Base-by-base conservation (phyloP, 2,797 vertebrate species). In the Neosalanx taihuensis region DNA sequence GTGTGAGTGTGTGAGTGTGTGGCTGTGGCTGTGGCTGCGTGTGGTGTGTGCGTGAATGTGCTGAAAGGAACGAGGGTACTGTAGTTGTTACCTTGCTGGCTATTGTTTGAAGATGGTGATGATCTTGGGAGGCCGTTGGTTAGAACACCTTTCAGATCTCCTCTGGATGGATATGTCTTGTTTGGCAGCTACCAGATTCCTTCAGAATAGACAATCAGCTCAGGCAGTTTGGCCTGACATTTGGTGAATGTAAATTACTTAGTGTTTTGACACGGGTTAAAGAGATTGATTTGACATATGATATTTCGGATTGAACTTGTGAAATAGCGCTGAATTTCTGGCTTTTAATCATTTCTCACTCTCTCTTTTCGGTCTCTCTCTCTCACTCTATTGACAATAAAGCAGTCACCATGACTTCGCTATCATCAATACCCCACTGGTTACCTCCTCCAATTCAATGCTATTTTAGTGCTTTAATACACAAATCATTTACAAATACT, bases 401-500 rank as follows among this genome's bases (percentile, higher is more conserved):
- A 79, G 70, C 70, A 53, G 72, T 65, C 72, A 63, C 35, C 31
- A 35, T 75, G 72, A 29, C 58, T 60, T 75, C 23, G 56, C 63
- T 72, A 71, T 78, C 73, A 75, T 84, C 74, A 81, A 75, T 76
- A 80, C 73, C 75, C 30, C 5, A 5, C 63, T 74, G 68, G 81
- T 75, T 78, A 84, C 79, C 78, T 82, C 33, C 63, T 72, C 70
- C 60, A 67, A 66, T 62, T 64, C 69, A 70, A 72, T 10, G 66
- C 49, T 57, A 46, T 84, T 75, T 81, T 69, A 65, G 72, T 81
- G 75, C 63, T 70, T 77, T 64, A 73, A 80, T 61, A 78, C 83
- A 84, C 79, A 78, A 82, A 81, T 82, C 5, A 76, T 79, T 86
- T 81, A 74, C 74, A 81, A 77, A 80, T 70, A 35, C 60, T 70